Base-by-base conservation (phyloP, 2,888 invertebrate genomes). In the Tetrapedia diversipes region DNA sequence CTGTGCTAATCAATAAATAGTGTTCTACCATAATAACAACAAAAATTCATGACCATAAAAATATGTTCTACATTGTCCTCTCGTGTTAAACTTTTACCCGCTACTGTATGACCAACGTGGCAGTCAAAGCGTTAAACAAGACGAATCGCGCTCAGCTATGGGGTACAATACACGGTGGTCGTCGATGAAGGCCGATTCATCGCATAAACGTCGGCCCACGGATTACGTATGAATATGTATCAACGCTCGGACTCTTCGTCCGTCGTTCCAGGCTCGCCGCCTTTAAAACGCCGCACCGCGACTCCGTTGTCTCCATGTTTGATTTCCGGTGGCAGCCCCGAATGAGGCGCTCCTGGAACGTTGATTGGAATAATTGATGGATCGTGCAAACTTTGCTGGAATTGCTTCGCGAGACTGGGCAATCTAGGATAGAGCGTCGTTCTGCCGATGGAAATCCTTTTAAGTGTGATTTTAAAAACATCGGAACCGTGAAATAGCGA, bases 221-320 rank as follows among this genome's bases (percentile, higher is more conserved):
- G 57, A 67, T 76, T 32, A 72, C 51, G 57, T 53, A 70, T 70
- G 79, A 77, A 70, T 77, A 77, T 79, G 71, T 77, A 79, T 79
- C 64, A 51, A 45, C 45, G 56, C 19, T n/a, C n/a, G 29, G 66
- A 77, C 69, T 74, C 77, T 77, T 77, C 69, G 53, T 57, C 51
- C 29, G 59, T 1, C 2, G 39, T 60, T 22, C 6, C n/a, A 16
- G 41, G 24, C 16, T 29, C 41, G 22, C 1, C 53, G n/a, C 41
- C 64, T 64, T 64, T 53, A 32, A 64, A 64, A 53, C 29, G n/a
- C 22, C 53, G 27, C 29, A 19, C 22, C 53, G 27, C 27, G 64
- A 41, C 41, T n/a, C 51, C 16, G 51, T 16, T 53, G 39, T 19
- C 4, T 51, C 14, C 11, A 6, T 64, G 53, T 53, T 53, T 41